Percentiles rank a stretch among this genome's conserved stretches.
Conservation (phyloP, 2,888 invertebrate genomes). For the Zygaena filipendulae region DNA sequence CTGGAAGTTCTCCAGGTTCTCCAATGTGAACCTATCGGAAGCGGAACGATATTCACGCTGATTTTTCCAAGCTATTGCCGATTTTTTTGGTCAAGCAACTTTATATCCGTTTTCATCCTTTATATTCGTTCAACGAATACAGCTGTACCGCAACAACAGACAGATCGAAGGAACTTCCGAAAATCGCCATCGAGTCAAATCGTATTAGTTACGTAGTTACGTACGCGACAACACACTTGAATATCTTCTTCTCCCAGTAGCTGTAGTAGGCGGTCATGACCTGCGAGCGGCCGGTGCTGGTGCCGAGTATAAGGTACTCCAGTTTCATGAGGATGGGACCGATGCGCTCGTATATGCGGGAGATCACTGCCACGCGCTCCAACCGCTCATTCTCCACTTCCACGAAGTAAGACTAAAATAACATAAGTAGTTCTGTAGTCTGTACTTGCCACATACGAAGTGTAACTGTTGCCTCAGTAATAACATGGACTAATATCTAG, state of each 20-base stretch:
- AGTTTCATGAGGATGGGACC: constrained; percentile 87
- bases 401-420: constrained; percentile 74
- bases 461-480: no score
- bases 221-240: constrained; percentile 49
- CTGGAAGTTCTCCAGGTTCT: constrained; percentile 78
- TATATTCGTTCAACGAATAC: no score
- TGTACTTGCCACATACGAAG: no score
- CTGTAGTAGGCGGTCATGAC: constrained; percentile 83
- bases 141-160: no score
- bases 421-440: constrained; percentile 3
- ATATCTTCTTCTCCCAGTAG: constrained; percentile 86
- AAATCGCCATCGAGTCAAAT: no score
- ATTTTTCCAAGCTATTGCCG: no score
- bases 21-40: constrained; percentile 67
- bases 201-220: no score
- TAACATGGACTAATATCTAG: no score
- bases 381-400: constrained; percentile 76
- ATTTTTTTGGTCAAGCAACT: no score
- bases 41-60: constrained; percentile 1
- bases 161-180: no score
- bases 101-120: no score
- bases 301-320: constrained; percentile 84
- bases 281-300: constrained; percentile 78
- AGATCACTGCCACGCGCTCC: constrained; percentile 73
- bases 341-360: constrained; percentile 80